Conservation (phyloP, 2,888 invertebrate genomes). For the Erebia ligea region DNA sequence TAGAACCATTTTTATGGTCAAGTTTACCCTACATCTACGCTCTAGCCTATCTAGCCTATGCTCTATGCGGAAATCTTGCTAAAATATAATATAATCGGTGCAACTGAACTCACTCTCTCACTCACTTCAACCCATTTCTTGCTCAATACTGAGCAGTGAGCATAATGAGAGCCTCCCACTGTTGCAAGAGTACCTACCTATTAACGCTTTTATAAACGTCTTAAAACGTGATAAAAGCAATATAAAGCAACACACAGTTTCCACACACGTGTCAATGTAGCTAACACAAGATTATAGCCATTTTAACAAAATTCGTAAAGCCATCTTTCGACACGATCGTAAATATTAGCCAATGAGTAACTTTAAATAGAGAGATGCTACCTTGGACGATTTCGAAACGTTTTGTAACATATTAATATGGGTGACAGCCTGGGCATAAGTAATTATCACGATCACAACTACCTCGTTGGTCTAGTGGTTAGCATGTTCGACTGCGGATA, state of each 20-base stretch:
- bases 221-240: not conserved
- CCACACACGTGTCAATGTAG: not conserved
- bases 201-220: not conserved
- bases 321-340: conserved; percentile 24
- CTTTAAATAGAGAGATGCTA: conserved; percentile 21
- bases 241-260: not conserved
- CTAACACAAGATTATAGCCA: conserved; percentile 5
- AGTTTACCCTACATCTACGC: too few species aligned
- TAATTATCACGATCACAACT: not conserved
- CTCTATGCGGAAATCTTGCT: too few species aligned
- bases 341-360: conserved; percentile 22
- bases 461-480: too few species aligned
- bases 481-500: too few species aligned
- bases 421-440: not conserved
- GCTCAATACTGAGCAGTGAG: too few species aligned
- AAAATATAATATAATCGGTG: too few species aligned
- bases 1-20: too few species aligned
- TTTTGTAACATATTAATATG: conserved; percentile 1
- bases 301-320: conserved; percentile 8
- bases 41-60: too few species aligned
- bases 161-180: too few species aligned
- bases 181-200: too few species aligned
- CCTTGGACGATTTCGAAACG: conserved; percentile 10
- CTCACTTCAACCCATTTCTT: too few species aligned
- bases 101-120: too few species aligned